Evolutionary conservation across 2,113 vertebrate genomes (phyloP), one percentile per base, ranked within the genome.

Genomic region (Caranx ignobilis): DNA sequence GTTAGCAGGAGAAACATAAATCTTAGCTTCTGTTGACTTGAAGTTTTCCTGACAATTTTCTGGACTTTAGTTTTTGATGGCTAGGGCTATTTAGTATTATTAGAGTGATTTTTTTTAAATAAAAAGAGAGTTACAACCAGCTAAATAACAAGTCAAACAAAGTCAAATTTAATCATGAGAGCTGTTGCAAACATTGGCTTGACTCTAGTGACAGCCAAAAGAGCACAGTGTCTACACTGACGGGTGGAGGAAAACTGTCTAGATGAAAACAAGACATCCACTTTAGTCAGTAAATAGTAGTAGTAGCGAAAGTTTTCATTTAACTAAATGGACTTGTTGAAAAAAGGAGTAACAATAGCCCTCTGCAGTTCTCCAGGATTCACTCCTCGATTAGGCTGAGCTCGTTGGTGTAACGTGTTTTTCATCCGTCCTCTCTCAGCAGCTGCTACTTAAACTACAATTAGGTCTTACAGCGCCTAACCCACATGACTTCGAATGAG

Each of bases 401-500:
- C 50, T 50, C 70, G 41, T 7, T 31, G 11, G 35, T 43, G 32
- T 64, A 48, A 85, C 81, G 16, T 43, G 54, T 82, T 72, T 32
- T 79, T 59, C 0, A 18, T 54, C 66, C 48, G 12, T 74, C 35
- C 35, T 59, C 35, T 74, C 62, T 69, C 62, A 71, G 32, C 21
- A n/a, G 67, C 50, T 41, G 64, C 50, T 16, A 26, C 78, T 87
- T 48, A 70, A 77, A 77, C 59, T 48, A 75, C 74, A 86, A 73
- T 81, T 75, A 88, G 71, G 68, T 54, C 74, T 63, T 37, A 54
- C 55, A 63, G 65, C 0, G 11, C 37, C 66, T 1, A 57, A 74
- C 80, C 69, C 80, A 50, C 37, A 48, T 77, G 77, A 82, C 77
- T 87, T 39, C n/a, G 64, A 82, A 75, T 65, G 32, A 82, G 77